Conservation (phyloP, 2,888 invertebrate genomes). For the Chrysodeixis includens region DNA sequence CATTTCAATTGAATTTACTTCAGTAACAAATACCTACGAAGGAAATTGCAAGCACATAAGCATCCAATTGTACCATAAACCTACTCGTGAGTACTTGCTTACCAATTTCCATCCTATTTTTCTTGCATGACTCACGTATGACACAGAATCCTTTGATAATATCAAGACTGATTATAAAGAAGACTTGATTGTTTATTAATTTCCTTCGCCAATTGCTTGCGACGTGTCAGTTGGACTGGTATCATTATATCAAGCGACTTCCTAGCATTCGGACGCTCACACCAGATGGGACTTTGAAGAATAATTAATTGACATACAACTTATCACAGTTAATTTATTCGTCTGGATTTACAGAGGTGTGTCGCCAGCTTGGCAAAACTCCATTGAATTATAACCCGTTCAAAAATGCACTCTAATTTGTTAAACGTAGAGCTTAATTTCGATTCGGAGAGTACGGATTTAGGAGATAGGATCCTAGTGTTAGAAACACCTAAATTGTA, state of each 20-base stretch:
- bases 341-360: conserved; percentile 84
- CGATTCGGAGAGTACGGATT: conserved; percentile 61
- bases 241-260: conserved; percentile 72
- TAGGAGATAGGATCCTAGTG: conserved; percentile 65
- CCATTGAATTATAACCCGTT: conserved; percentile 64
- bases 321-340: conserved; percentile 89
- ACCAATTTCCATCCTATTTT: neutral
- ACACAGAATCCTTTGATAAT: conserved; percentile 20
- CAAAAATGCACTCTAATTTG: conserved; percentile 57
- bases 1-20: too few species aligned
- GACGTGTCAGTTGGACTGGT: conserved; percentile 61
- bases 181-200: conserved; percentile 51
- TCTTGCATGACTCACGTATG: neutral
- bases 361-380: conserved; percentile 84
- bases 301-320: conserved; percentile 89
- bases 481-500: conserved; percentile 81
- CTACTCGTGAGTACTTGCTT: too few species aligned
- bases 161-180: conserved; percentile 14
- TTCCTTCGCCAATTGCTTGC: conserved; percentile 36
- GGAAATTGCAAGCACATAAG: too few species aligned
- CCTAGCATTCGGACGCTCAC: conserved; percentile 68
- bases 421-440: conserved; percentile 55
- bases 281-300: conserved; percentile 89
- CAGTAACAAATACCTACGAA: too few species aligned
- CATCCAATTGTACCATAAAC: too few species aligned